Conservation (phyloP, 2,797 vertebrate species). For the Mastacembelus armatus region DNA sequence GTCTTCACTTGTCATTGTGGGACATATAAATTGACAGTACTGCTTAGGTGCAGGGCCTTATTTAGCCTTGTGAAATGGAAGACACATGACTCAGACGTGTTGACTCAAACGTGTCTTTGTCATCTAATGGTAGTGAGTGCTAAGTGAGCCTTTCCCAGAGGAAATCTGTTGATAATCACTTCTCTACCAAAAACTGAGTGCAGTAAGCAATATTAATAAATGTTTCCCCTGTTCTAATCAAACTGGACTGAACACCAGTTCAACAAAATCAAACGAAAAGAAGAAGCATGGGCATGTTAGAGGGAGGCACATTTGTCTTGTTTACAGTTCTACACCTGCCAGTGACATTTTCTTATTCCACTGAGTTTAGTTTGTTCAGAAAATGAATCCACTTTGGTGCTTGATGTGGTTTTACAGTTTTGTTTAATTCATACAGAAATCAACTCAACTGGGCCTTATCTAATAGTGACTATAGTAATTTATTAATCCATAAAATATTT, state of each 20-base stretch:
- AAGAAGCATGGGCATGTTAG: conserved; percentile 27
- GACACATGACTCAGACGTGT: background rate
- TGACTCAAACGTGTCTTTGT: background rate
- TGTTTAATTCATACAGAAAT: conserved; percentile 8
- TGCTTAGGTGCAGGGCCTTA: background rate
- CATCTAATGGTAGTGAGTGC: conserved; percentile 14
- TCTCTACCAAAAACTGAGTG: conserved; percentile 22
- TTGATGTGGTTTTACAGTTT: background rate
- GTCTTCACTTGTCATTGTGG: background rate
- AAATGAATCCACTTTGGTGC: conserved; percentile 18
- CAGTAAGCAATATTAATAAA: conserved; percentile 54
- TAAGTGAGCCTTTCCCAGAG: conserved; percentile 33
- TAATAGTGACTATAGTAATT: too few species aligned
- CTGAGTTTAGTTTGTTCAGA: conserved; percentile 2
- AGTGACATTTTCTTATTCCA: background rate
- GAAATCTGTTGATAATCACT: conserved; percentile 49
- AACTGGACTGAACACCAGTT: conserved; percentile 40
- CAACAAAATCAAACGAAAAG: conserved; percentile 47
- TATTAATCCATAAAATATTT: too few species aligned
- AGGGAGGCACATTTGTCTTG: conserved; percentile 37
- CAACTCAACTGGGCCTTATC: too few species aligned
- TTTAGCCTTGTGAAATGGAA: background rate
- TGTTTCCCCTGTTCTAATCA: conserved; percentile 50
- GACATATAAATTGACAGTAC: too few species aligned
- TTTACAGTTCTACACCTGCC: conserved; percentile 32